Percentiles rank a stretch among this genome's conserved stretches.
Evolutionary conservation across 2,113 vertebrate species (phyloP).

Genomic region (Hyperopisus bebe): DNA sequence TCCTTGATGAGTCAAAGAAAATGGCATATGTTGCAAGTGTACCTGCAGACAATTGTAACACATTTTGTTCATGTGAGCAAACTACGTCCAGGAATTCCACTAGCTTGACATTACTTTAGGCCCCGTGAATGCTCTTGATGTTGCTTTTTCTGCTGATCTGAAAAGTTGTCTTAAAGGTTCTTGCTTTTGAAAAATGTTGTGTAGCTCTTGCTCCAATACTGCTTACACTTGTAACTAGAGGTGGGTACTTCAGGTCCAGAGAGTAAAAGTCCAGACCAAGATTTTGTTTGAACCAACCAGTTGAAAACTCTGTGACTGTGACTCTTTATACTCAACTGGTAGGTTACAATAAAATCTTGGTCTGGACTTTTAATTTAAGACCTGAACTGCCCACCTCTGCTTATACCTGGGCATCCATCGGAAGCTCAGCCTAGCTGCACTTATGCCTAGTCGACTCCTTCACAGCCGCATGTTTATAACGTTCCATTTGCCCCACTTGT

Average conservation of each 20-base stretch:
- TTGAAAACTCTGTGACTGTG: background rate
- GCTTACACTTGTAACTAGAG: background rate
- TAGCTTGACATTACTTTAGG: background rate
- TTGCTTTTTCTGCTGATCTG: background rate
- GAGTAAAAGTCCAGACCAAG: background rate
- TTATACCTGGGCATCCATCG: background rate
- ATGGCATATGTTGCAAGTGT: background rate
- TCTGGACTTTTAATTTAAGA: background rate
- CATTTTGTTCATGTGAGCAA: background rate
- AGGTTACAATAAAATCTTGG: background rate
- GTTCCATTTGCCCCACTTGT: no score
- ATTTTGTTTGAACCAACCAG: background rate
- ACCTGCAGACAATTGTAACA: background rate
- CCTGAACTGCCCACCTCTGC: background rate
- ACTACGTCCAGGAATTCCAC: background rate
- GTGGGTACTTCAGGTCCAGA: background rate
- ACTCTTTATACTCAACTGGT: background rate
- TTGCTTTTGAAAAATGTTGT: background rate
- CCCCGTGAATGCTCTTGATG: background rate
- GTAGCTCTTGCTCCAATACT: background rate
- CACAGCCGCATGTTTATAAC: no score
- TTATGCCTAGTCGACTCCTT: no score
- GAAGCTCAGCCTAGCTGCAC: background rate
- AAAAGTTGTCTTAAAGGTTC: background rate
- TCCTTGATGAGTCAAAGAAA: background rate